Percentiles rank a stretch among this genome's conserved stretches.
phyloP scores from a whole-genome alignment of 2,113 vertebrate genomes.

The Pelodiscus sinensis region DNA sequence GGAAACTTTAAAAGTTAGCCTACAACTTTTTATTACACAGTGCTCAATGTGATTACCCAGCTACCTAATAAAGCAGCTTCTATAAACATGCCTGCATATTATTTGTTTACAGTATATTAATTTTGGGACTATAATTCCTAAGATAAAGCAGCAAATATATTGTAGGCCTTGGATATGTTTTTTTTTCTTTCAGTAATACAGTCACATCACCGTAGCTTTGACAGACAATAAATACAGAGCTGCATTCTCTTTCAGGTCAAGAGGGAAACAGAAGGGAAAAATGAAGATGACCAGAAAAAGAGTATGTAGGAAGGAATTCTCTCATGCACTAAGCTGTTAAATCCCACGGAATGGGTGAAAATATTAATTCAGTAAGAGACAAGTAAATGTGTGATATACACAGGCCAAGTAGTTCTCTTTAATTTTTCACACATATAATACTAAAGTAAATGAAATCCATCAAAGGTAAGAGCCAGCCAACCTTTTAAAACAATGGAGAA shows the following conservation, averaged over 20 bases:
- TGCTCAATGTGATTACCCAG: rapidly evolving
- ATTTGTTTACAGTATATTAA: neutral
- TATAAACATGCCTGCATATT: neutral
- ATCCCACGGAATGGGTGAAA: neutral
- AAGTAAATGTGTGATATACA: neutral
- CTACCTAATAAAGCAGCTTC: neutral
- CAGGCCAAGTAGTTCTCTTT: neutral
- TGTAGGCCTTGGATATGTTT: neutral
- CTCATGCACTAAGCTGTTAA: neutral
- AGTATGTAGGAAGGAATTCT: neutral
- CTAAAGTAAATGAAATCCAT: slow-evolving; percentile 2
- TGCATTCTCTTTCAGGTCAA: no score
- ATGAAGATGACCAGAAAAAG: neutral
- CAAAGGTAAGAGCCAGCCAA: neutral
- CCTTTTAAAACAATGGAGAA: neutral
- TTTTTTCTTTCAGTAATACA: neutral
- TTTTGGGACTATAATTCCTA: neutral
- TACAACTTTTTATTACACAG: neutral
- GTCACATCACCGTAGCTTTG: neutral
- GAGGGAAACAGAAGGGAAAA: neutral
- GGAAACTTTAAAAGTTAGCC: rapidly evolving
- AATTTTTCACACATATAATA: neutral
- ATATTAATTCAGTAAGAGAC: neutral
- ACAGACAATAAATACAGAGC: neutral
- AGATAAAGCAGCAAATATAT: neutral